These are phyloP conservation scores for Pseudochirops corinnae DNA, from an alignment of 2,797 vertebrate species.

Conservation along the genomic window DNA sequence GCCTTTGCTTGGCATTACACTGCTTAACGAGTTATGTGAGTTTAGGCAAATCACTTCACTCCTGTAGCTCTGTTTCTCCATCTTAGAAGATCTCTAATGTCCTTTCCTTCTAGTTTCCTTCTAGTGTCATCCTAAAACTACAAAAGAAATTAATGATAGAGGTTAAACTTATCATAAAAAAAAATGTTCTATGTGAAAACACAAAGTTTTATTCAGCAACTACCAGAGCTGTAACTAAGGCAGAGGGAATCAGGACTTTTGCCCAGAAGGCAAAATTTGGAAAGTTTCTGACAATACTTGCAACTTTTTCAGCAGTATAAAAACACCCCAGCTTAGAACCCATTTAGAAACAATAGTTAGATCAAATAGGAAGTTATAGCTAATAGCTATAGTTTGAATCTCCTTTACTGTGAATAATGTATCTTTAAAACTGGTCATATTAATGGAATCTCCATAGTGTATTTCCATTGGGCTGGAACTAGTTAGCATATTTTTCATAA, in stretches of 20 bases:
- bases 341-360: not conserved
- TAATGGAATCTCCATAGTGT: not conserved
- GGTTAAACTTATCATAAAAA: not conserved
- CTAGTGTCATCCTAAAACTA: not conserved
- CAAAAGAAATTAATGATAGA: not conserved
- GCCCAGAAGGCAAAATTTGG: not conserved
- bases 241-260: not conserved
- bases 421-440: not conserved
- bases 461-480: too few relatives aligned
- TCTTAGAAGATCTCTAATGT: not conserved
- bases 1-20: too few relatives aligned
- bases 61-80: not conserved
- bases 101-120: not conserved
- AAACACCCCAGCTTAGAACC: not conserved
- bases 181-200: not conserved
- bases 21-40: not conserved
- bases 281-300: not conserved
- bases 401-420: not conserved
- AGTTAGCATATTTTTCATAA: not conserved
- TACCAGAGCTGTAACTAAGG: not conserved
- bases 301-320: not conserved
- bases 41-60: not conserved
- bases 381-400: not conserved
- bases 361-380: not conserved
- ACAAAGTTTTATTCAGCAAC: not conserved